These are phyloP conservation scores for Isotomurus palustris DNA, from an alignment of 2,888 invertebrate genomes.

Conservation along the genomic window DNA sequence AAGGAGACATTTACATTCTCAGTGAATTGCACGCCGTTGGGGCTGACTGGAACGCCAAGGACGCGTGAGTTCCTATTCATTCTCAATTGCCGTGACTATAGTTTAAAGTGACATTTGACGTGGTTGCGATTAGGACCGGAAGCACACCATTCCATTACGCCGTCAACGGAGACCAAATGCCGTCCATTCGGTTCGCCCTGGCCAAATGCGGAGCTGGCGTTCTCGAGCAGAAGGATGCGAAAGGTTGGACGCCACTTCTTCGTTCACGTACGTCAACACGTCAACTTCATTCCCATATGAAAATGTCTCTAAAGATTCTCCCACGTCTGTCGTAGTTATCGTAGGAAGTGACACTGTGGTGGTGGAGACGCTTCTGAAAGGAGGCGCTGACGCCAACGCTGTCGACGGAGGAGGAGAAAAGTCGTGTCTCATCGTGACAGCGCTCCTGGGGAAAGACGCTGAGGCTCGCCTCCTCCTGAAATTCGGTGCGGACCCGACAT, in stretches of 20 bases:
- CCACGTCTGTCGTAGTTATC: slow-evolving; percentile 26
- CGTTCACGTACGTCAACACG: slow-evolving; percentile 39
- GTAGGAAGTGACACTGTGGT: slow-evolving; percentile 31
- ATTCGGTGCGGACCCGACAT: slow-evolving; percentile 37
- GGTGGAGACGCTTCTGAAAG: slow-evolving; percentile 23
- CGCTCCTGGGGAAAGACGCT: slow-evolving; percentile 23
- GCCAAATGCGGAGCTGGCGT: slow-evolving; percentile 32
- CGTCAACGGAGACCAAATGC: slow-evolving; percentile 38
- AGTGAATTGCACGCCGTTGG: slow-evolving; percentile 36
- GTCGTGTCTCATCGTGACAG: slow-evolving; percentile 33
- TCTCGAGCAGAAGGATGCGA: slow-evolving; percentile 36
- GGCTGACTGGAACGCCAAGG: slow-evolving; percentile 42
- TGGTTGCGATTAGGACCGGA: slow-evolving; percentile 36
- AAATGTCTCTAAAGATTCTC: not conserved
- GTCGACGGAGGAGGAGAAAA: slow-evolving; percentile 22
- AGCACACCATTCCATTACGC: slow-evolving; percentile 45
- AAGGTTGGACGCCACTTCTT: slow-evolving; percentile 46
- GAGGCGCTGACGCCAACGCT: slow-evolving; percentile 36
- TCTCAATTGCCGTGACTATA: not conserved
- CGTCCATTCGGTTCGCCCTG: slow-evolving; percentile 32
- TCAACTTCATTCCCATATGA: not conserved
- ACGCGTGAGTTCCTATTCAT: slow-evolving; percentile 30
- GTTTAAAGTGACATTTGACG: not conserved
- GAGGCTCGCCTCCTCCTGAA: slow-evolving; percentile 36
- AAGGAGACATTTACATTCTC: slow-evolving; percentile 33